Conservation (phyloP, 2,888 invertebrate genomes). For the Apocheima hispidaria region DNA sequence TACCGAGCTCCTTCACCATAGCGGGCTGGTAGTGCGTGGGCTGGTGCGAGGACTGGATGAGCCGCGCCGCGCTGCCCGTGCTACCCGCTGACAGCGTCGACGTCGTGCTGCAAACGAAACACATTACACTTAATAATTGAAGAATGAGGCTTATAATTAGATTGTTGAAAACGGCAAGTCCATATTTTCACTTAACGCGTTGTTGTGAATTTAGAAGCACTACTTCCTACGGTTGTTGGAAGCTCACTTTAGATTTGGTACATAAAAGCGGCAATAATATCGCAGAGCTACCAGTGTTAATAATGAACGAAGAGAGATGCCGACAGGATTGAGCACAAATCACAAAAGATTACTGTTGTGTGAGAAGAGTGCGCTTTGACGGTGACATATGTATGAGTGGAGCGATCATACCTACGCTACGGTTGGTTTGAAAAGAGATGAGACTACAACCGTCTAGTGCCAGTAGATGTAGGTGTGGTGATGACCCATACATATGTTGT, state of each 20-base stretch:
- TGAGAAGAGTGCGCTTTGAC: slow-evolving; percentile 36
- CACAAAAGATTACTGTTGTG: slow-evolving; percentile 5
- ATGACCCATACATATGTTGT: slow-evolving; percentile 75
- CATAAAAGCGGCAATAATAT: neutral
- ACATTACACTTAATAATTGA: neutral
- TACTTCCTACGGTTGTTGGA: neutral
- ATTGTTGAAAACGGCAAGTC: neutral
- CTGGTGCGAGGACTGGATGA: slow-evolving; percentile 97
- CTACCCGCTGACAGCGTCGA: slow-evolving; percentile 97
- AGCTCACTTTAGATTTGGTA: neutral
- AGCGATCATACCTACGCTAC: slow-evolving; percentile 72
- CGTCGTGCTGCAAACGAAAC: slow-evolving; percentile 91
- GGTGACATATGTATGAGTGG: slow-evolving; percentile 77
- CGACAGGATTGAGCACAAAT: neutral
- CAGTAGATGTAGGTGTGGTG: slow-evolving; percentile 58
- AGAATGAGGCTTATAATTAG: neutral
- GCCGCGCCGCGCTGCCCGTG: slow-evolving; percentile 96
- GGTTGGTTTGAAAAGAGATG: slow-evolving; percentile 48
- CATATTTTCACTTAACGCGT: neutral
- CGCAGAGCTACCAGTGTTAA: neutral
- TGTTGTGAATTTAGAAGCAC: neutral
- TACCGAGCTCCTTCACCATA: slow-evolving; percentile 95
- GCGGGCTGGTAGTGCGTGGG: slow-evolving; percentile 96
- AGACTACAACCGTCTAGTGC: slow-evolving; percentile 25
- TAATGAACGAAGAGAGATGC: neutral